phyloP scores from a whole-genome alignment of 2,888 invertebrate genomes.

The Metallyticus violacea region DNA sequence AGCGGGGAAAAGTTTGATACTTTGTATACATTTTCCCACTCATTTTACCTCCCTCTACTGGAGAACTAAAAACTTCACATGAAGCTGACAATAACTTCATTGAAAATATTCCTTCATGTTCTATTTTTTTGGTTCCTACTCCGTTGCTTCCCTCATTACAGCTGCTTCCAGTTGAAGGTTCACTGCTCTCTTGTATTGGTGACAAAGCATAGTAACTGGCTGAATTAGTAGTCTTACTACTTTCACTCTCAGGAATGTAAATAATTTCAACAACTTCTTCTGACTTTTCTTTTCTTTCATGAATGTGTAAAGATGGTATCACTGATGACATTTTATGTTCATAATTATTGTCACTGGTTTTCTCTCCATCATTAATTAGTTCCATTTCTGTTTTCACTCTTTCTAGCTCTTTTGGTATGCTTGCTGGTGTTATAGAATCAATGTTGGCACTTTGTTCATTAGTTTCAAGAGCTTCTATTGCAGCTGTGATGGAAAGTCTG shows the following conservation, averaged over 20 bases:
- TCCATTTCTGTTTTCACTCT: background rate
- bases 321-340: background rate
- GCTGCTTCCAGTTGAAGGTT: constrained; percentile 50
- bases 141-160: constrained; percentile 42
- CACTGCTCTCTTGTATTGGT: constrained; percentile 58
- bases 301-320: constrained; percentile 1
- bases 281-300: constrained; percentile 17
- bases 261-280: constrained; percentile 27
- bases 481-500: constrained; percentile 35
- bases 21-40: constrained; percentile 29
- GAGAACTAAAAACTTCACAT: constrained; percentile 24
- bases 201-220: constrained; percentile 48
- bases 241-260: constrained; percentile 20
- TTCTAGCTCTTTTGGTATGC: no score
- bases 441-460: background rate
- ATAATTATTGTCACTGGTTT: background rate
- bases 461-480: constrained; percentile 34
- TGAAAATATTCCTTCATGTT: constrained; percentile 16
- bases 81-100: constrained; percentile 44
- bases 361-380: background rate
- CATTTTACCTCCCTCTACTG: background rate
- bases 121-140: constrained; percentile 34
- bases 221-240: background rate
- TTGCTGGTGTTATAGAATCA: background rate
- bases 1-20: constrained; percentile 53